Base-by-base conservation (phyloP, 2,888 invertebrate species). In the Latrodectus hesperus region DNA sequence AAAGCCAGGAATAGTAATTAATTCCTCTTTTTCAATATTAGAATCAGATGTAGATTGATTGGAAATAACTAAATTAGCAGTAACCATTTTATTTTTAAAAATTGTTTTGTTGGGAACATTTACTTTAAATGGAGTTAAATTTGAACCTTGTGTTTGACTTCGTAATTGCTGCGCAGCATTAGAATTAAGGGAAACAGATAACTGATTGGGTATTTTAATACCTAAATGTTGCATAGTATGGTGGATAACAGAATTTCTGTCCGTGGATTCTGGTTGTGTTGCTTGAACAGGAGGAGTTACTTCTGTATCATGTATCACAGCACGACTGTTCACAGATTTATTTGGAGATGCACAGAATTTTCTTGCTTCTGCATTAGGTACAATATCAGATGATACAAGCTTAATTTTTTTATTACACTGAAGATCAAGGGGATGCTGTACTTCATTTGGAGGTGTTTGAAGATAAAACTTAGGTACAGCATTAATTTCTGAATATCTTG, bases 231-330 rank as follows among this genome's bases (percentile, higher is more conserved):
- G 78, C 67, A 68, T 77, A 65, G 85, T 85, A 71, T 85, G 85
- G 8, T 76, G 79, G 60, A 87, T 87, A n/a, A 87, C 86, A 26
- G 86, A 87, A 55, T 81, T 77, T 55, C 81, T 76, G 51, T 87
- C 86, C 71, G 14, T 22, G 16, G 52, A 16, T 22, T 51, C n/a
- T 51, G 49, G n/a, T 17, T 74, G 14, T 52, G 14, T 52, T 26
- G 76, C 14, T 52, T 49, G 68, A 16, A 22, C 22, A 22, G 38
- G 16, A 22, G 55, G 70, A 55, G 53, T 12, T 53, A 9, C 14
- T 38, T 67, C 64, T 16, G n/a, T 14, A 60, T 26, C 16, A 60
- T 16, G 75, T 10, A 16, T 71, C 12, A 51, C 64, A 73, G 73
- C 14, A 75, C 14, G 64, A 64, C 9, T 16, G 22, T 53, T 75